Percentiles rank a stretch among this genome's conserved stretches.
Evolutionary conservation across 2,888 invertebrate genomes (phyloP).

Genomic region (Helleia helle): DNA sequence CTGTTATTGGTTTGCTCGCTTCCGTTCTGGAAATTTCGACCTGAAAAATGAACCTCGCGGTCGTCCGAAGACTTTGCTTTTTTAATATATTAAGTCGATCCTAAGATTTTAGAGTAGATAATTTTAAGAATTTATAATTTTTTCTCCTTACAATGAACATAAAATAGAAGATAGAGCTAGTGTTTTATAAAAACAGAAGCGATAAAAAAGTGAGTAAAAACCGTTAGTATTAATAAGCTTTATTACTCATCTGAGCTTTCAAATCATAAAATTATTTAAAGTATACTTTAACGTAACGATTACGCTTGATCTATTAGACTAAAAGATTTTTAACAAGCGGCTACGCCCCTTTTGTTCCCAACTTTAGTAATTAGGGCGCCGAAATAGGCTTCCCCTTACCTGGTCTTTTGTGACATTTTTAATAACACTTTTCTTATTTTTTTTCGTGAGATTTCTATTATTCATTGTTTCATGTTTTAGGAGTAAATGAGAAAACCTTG

Average conservation of each 20-base stretch:
- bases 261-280: not conserved
- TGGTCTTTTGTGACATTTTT: constrained; percentile 22
- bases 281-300: constrained; percentile 6
- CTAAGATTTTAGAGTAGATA: too few relatives aligned
- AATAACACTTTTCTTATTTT: constrained; percentile 20
- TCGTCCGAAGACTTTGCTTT: too few relatives aligned
- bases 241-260: not conserved
- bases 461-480: constrained; percentile 19
- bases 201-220: not conserved
- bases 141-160: too few relatives aligned
- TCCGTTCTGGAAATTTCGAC: too few relatives aligned
- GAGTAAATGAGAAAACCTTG: not conserved
- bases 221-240: not conserved
- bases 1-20: too few relatives aligned
- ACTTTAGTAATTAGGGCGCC: constrained; percentile 24
- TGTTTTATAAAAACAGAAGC: not conserved
- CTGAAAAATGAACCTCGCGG: too few relatives aligned
- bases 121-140: too few relatives aligned
- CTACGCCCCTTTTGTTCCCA: constrained; percentile 21
- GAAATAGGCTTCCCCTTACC: constrained; percentile 21
- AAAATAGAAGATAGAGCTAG: too few relatives aligned
- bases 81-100: too few relatives aligned
- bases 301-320: constrained; percentile 21
- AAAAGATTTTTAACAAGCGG: constrained; percentile 18
- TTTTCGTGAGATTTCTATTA: constrained; percentile 15